phyloP scores from a whole-genome alignment of 2,888 invertebrate genomes.

The Mesorhabditis sp. region DNA sequence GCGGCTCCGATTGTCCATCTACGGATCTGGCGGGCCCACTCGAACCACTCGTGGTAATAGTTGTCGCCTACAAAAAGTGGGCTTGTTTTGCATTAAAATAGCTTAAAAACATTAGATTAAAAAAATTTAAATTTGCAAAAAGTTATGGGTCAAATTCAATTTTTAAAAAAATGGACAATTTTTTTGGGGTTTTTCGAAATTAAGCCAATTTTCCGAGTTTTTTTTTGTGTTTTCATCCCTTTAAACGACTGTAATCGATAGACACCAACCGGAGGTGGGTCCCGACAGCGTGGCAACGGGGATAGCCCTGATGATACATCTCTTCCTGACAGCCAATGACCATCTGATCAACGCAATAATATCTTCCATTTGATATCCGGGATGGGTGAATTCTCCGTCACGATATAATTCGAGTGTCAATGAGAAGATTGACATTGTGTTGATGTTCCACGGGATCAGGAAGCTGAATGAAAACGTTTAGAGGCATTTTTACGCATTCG shows the following conservation, averaged over 20 bases:
- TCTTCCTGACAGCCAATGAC: conserved; percentile 23
- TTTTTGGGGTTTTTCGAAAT: neutral
- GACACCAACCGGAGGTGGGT: conserved; percentile 14
- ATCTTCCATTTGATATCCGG: conserved; percentile 22
- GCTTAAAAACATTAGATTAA: no score
- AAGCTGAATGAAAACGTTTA: neutral
- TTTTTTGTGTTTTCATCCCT: no score
- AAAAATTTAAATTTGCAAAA: no score
- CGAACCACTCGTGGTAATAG: conserved; percentile 20
- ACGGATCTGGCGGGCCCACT: conserved; percentile 32
- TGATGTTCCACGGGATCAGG: conserved; percentile 17
- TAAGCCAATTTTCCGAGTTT: neutral
- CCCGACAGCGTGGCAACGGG: conserved; percentile 28
- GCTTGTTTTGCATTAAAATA: no score
- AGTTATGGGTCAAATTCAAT: neutral
- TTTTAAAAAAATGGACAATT: neutral
- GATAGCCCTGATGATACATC: conserved; percentile 19
- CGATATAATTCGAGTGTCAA: conserved; percentile 13
- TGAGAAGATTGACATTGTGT: conserved; percentile 16
- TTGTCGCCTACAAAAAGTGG: conserved; percentile 10
- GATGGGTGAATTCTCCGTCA: conserved; percentile 7
- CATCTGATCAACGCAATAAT: conserved; percentile 27
- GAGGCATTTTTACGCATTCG: no score
- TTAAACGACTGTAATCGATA: no score
- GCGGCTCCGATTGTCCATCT: conserved; percentile 31